Evolutionary conservation across 1,140 invertebrate species (phyloP), one percentile per base, ranked within the genome.

Genomic region (Ptiloglossa arizonensis): DNA sequence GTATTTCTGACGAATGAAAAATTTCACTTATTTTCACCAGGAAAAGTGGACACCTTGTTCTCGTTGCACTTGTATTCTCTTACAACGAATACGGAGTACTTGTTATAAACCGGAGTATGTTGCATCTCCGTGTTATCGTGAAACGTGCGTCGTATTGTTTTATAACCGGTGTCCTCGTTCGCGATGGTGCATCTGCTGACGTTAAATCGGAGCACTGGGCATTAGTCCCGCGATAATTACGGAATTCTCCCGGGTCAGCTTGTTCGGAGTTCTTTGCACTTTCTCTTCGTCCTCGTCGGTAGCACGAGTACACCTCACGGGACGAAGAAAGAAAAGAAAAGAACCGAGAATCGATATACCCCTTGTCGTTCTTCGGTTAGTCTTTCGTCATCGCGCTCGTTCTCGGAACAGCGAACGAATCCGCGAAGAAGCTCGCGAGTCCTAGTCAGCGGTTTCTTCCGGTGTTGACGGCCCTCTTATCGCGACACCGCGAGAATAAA

Each of bases 241-340:
- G 77, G 72, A 80, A 83, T 87, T 87, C 79, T 81, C 71, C 57
- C 70, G 50, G 63, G 52, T 85, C 83, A 84, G 83, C 79, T 81
- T 32, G 48, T 57, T 59, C 38, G 46, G 8, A 73, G 83, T 85
- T 85, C 64, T 59, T 85, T 84, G 78, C 82, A 84, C 82, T 77
- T 76, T 56, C 67, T 59, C 67, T 59, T 64, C 57, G 52, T 80
- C 62, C 35, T 67, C 69, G 29, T 50, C 54, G 22, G 59, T 27
- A 48, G 50, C 59, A 64, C 71, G 57, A 32, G 73, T 29, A 27
- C 68, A 72, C 79, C 73, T 68, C 73, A 60, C 50, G 48, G 62
- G 38, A 46, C 15, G 38, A 57, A 35, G 24, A 15, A 56, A 17
- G 32, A 46, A 70, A 1, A 24, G 15, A 41, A 48, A 38, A 29